Conservation (phyloP, 2,888 invertebrate genomes). For the Helleia helle region DNA sequence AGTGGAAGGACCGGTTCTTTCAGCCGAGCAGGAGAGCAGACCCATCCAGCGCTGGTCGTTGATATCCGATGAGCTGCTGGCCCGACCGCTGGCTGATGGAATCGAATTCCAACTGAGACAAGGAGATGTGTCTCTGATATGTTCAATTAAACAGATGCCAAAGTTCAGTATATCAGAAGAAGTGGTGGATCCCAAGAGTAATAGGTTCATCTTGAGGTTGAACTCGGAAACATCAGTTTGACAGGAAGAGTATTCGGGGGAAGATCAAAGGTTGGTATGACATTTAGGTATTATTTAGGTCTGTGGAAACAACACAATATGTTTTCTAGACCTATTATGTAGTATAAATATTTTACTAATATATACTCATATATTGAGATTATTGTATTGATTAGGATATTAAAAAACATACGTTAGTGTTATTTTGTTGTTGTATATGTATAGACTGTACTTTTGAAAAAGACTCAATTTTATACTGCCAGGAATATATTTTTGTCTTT, state of each 20-base stretch:
- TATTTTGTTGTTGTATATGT: too few relatives aligned
- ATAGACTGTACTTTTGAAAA: too few relatives aligned
- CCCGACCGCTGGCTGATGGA: slow-evolving; percentile 87
- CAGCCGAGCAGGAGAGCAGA: slow-evolving; percentile 87
- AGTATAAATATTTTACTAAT: neutral
- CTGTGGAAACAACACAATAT: neutral
- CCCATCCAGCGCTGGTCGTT: slow-evolving; percentile 96
- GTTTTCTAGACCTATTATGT: neutral
- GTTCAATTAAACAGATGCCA: slow-evolving; percentile 89
- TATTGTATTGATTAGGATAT: neutral
- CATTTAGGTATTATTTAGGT: slow-evolving; percentile 40
- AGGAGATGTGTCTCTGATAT: slow-evolving; percentile 92
- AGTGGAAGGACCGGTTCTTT: slow-evolving; percentile 86
- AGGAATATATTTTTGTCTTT: too few relatives aligned
- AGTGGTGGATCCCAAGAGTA: slow-evolving; percentile 95
- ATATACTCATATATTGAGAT: neutral
- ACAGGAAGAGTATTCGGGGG: slow-evolving; percentile 60
- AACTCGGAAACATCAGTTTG: slow-evolving; percentile 98
- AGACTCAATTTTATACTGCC: too few relatives aligned
- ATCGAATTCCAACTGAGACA: slow-evolving; percentile 93
- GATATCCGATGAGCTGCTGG: slow-evolving; percentile 92
- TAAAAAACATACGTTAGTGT: neutral
- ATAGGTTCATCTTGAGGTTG: slow-evolving; percentile 93
- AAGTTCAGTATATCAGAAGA: slow-evolving; percentile 97
- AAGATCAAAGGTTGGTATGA: slow-evolving; percentile 56